Conservation (phyloP, 2,797 vertebrate genomes). For the Thamnophis elegans region DNA sequence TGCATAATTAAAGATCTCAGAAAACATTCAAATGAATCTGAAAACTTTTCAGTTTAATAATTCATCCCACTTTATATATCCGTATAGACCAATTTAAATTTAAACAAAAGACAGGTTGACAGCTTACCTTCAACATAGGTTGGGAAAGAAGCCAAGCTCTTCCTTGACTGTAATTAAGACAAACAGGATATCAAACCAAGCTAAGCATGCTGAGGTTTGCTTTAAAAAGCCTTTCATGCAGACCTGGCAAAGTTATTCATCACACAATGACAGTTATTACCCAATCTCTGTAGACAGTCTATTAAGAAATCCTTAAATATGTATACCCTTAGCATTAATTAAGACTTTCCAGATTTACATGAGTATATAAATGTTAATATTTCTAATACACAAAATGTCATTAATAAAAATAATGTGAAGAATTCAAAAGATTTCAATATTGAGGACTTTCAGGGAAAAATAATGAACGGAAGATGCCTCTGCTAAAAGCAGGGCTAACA, state of each 20-base stretch:
- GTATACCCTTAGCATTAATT: slow-evolving; percentile 21
- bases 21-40: neutral
- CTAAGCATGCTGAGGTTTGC: slow-evolving; percentile 54
- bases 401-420: slow-evolving; percentile 15
- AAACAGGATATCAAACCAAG: slow-evolving; percentile 71
- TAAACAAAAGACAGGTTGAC: neutral
- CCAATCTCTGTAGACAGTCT: slow-evolving; percentile 6
- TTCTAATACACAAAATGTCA: neutral
- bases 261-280: slow-evolving; percentile 41
- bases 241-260: slow-evolving; percentile 34
- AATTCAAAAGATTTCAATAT: slow-evolving; percentile 29
- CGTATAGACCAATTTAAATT: neutral
- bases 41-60: neutral
- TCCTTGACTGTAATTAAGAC: slow-evolving; percentile 84
- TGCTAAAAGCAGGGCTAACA: neutral
- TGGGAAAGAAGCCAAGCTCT: slow-evolving; percentile 92
- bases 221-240: slow-evolving; percentile 47
- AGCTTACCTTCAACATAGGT: slow-evolving; percentile 97
- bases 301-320: slow-evolving; percentile 20
- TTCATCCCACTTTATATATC: neutral
- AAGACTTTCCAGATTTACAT: slow-evolving; percentile 21
- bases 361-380: neutral
- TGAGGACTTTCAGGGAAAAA: neutral
- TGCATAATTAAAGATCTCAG: neutral
- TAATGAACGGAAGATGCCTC: neutral